Conservation (phyloP, 23 tunicate genomes). For the Botrylloides violaceus region DNA sequence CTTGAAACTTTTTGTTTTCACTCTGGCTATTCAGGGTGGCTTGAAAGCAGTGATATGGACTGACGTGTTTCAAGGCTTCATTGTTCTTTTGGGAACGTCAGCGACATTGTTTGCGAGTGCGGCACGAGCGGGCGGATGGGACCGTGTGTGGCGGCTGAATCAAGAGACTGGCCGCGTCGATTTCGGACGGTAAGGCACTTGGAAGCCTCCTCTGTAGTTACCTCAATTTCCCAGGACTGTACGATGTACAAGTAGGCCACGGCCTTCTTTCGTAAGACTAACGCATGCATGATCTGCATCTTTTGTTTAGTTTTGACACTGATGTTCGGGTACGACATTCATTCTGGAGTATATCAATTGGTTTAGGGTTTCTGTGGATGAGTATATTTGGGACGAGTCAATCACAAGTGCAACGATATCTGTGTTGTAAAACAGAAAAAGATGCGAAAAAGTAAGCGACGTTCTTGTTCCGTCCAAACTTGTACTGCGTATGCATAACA, state of each 20-base stretch:
- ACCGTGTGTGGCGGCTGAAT: conserved; percentile 30
- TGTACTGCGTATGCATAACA: no score
- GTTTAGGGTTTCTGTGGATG: conserved; percentile 61
- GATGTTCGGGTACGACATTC: conserved; percentile 77
- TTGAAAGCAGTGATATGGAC: conserved; percentile 73
- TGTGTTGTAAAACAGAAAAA: conserved; percentile 56
- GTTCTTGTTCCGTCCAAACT: no score
- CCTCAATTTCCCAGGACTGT: no score
- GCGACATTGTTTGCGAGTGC: conserved; percentile 26
- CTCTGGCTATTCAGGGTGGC: conserved; percentile 47
- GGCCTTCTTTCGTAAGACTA: no score
- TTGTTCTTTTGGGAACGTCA: conserved; percentile 31
- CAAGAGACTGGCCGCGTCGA: conserved; percentile 37
- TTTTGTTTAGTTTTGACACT: conserved; percentile 76
- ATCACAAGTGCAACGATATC: conserved; percentile 81
- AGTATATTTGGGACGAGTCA: conserved; percentile 71
- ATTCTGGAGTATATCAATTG: conserved; percentile 82
- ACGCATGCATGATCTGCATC: no score
- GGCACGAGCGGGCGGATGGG: conserved; percentile 34
- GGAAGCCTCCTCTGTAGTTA: no score
- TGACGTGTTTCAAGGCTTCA: conserved; percentile 51
- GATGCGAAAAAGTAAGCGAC: conserved; percentile 78
- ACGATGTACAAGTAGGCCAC: no score
- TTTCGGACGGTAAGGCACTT: conserved; percentile 17
- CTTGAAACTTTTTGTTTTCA: no score